These are phyloP conservation scores for Cosmopolites sordidus DNA, from an alignment of 2,888 invertebrate genomes.

Conservation along the genomic window DNA sequence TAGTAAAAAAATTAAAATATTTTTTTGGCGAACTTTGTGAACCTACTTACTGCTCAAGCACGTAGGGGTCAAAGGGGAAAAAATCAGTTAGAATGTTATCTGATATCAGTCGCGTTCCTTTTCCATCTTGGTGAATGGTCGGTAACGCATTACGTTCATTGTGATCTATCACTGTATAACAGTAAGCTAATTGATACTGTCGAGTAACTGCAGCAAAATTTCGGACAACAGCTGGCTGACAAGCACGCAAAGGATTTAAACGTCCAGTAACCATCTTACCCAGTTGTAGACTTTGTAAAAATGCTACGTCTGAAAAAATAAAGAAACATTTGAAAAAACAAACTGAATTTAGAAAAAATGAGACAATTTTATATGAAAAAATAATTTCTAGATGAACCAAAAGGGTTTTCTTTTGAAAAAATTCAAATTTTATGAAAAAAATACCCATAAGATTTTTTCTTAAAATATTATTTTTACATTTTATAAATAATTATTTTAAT, in stretches of 20 bases:
- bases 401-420: no score
- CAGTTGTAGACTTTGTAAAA: slow-evolving; percentile 77
- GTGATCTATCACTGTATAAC: slow-evolving; percentile 83
- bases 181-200: slow-evolving; percentile 86
- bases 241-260: slow-evolving; percentile 83
- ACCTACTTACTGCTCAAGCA: slow-evolving; percentile 58
- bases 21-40: background rate
- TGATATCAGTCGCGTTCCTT: slow-evolving; percentile 40
- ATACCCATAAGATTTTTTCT: no score
- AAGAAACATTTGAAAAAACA: no score
- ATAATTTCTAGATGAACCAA: no score
- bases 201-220: slow-evolving; percentile 79
- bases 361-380: no score
- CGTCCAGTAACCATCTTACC: slow-evolving; percentile 79
- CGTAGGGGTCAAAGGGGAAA: slow-evolving; percentile 90
- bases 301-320: slow-evolving; percentile 64
- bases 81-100: slow-evolving; percentile 57
- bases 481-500: no score
- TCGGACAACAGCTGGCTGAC: slow-evolving; percentile 70
- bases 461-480: no score
- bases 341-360: no score
- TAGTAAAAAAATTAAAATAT: background rate
- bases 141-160: slow-evolving; percentile 65
- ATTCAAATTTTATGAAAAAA: no score
- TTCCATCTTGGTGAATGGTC: slow-evolving; percentile 53